phyloP scores from a whole-genome alignment of 2,888 invertebrate genomes.

The Oconnorella tubifera region DNA sequence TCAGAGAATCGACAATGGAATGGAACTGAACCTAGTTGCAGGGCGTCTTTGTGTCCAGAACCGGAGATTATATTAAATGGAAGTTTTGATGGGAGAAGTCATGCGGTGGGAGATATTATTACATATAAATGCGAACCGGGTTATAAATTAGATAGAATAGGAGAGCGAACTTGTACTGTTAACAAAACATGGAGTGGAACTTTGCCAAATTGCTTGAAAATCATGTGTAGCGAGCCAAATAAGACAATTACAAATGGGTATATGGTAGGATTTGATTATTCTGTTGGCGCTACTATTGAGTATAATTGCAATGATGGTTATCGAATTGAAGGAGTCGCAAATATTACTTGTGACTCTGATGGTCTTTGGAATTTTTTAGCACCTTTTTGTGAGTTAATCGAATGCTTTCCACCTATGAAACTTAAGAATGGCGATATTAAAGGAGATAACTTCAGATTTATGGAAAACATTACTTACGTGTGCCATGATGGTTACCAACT shows the following conservation, averaged over 20 bases:
- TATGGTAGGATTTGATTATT: slow-evolving; percentile 10
- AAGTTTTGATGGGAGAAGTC: slow-evolving; percentile 13
- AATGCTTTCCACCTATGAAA: slow-evolving; percentile 33
- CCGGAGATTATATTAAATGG: slow-evolving; percentile 29
- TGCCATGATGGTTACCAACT: slow-evolving; percentile 20
- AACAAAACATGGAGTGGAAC: slow-evolving; percentile 25
- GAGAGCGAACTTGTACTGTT: slow-evolving; percentile 16
- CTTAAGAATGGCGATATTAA: slow-evolving; percentile 14
- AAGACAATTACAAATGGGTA: slow-evolving; percentile 25
- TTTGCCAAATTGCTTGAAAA: slow-evolving; percentile 33
- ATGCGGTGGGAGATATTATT: slow-evolving; percentile 16
- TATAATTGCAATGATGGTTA: slow-evolving; percentile 49
- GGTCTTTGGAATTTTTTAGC: slow-evolving; percentile 45
- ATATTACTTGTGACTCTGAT: slow-evolving; percentile 41
- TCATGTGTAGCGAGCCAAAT: slow-evolving; percentile 51
- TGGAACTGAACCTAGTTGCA: slow-evolving; percentile 42
- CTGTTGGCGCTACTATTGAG: slow-evolving; percentile 20
- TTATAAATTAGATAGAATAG: slow-evolving; percentile 31
- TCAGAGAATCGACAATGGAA: slow-evolving; percentile 45
- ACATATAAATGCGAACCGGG: slow-evolving; percentile 36
- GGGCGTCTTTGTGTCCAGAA: slow-evolving; percentile 35
- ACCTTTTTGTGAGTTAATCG: slow-evolving; percentile 43
- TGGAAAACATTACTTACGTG: slow-evolving; percentile 18
- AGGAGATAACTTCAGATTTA: slow-evolving; percentile 22
- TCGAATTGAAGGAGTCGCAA: slow-evolving; percentile 31